Conservation (phyloP, 2,888 invertebrate species). For the Hydraecia micacea region DNA sequence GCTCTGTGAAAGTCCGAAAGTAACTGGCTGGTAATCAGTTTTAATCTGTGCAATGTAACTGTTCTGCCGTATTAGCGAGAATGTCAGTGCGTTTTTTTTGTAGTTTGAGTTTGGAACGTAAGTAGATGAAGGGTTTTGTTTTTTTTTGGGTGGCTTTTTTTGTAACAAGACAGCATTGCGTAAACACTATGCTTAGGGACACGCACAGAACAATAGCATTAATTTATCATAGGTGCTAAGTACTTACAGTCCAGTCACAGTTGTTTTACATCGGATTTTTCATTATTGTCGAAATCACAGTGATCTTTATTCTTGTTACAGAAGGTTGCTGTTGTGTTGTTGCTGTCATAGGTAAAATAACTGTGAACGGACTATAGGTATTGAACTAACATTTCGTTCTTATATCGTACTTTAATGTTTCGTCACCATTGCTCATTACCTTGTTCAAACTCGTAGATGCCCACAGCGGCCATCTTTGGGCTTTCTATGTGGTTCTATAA, state of each 20-base stretch:
- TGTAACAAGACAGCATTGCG: background rate
- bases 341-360: too few relatives aligned
- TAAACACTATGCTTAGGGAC: background rate
- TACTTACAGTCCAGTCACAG: background rate
- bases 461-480: background rate
- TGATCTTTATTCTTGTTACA: background rate
- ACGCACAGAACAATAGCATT: background rate
- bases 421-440: too few relatives aligned
- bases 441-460: background rate
- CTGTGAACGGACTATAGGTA: background rate
- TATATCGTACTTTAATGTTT: too few relatives aligned
- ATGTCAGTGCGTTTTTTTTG: slow-evolving; percentile 41
- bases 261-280: background rate
- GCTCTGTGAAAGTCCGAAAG: slow-evolving; percentile 70
- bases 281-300: background rate
- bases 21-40: slow-evolving; percentile 60
- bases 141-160: background rate
- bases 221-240: background rate
- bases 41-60: slow-evolving; percentile 63
- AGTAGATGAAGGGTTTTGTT: background rate
- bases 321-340: too few relatives aligned
- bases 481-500: background rate
- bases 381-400: background rate
- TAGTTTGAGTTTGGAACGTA: slow-evolving; percentile 22
- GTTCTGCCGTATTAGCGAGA: slow-evolving; percentile 58